Evolutionary conservation across 2,797 vertebrate species (phyloP), one percentile per base, ranked within the genome.

Genomic region (Aldrovandia affinis): DNA sequence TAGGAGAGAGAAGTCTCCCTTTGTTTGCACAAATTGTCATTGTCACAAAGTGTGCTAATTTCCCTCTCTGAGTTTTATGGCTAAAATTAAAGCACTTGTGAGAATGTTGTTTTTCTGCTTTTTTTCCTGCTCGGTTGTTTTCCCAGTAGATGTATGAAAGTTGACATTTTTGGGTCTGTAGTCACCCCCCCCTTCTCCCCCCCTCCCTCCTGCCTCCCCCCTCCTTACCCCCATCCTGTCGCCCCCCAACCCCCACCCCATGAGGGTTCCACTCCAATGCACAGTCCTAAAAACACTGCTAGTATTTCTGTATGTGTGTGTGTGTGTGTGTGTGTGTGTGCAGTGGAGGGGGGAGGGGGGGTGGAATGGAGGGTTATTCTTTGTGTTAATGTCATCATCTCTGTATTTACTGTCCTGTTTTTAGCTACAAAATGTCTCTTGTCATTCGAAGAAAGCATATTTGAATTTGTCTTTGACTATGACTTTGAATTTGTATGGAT

Each of bases 91-190:
- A 65, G 59, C 28, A 52, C 77, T 83, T 55, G 57, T 77, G 14
- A 50, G 57, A 70, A 63, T 80, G 77, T 70, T 80, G 77, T 84
- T 80, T 80, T 84, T 25, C 2, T 68, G 57, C 47, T 68, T 84
- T 84, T 84, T 84, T 83, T 83, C 61, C 61, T 70, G 39, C 61
- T 78, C 33, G 70, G 78, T 79, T 80, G 18, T 61, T 80, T 59
- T 36, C 78, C 82, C 59, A 70, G 47, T 78, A 84, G 83, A 84
- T 80, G 61, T 84, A 84, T 84, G 78, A 80, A 80, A 80, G 83
- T 61, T 84, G 83, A 84, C 78, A 80, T 84, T 84, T 84, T 70
- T 80, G 61, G 83, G 83, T 78, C 83, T 80, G 20, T 55, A 33
- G 28, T 61, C 57, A 6, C 22, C 10, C 12, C 30, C 22, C 78